Evolutionary conservation across 2,797 vertebrate species (phyloP).

Genomic region (Tympanoctomys barrerae): DNA sequence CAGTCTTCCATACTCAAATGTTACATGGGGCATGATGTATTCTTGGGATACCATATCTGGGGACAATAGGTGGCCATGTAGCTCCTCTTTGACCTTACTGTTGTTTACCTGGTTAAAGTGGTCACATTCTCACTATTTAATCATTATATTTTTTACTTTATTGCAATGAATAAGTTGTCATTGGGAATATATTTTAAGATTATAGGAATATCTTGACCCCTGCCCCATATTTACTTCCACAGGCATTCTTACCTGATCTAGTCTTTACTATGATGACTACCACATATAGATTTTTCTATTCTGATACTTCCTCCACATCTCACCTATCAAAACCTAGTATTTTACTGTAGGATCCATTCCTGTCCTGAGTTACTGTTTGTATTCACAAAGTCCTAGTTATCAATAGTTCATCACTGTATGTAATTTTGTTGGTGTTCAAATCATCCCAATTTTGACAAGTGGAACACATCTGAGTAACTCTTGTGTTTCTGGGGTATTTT

Average conservation of each 20-base stretch:
- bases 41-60: neutral
- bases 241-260: neutral
- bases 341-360: too few relatives aligned
- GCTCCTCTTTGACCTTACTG: neutral
- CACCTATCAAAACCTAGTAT: neutral
- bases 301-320: rapidly evolving
- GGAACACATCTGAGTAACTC: neutral
- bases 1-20: neutral
- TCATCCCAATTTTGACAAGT: neutral
- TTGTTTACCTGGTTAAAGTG: neutral
- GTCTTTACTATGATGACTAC: neutral
- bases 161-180: neutral
- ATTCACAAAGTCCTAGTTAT: neutral
- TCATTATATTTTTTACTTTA: neutral
- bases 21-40: rapidly evolving
- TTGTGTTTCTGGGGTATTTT: too few relatives aligned
- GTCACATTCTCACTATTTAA: neutral
- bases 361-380: neutral
- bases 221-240: neutral
- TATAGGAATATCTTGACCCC: neutral
- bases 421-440: neutral
- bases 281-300: neutral
- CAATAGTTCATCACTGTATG: neutral
- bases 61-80: neutral
- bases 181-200: neutral